Conservation (phyloP, 2,888 invertebrate species). For the Fabriciana adippe region DNA sequence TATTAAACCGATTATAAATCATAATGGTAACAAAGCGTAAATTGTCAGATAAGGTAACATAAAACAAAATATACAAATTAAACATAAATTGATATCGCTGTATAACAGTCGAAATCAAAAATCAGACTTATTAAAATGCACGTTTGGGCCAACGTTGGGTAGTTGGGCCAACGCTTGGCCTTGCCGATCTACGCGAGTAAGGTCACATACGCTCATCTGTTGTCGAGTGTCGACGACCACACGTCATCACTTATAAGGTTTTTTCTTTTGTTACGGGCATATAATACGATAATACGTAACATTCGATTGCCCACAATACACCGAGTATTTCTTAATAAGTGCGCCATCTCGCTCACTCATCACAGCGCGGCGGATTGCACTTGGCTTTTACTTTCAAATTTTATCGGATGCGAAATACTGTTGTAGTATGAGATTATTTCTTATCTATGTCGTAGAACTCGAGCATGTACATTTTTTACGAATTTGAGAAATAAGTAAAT, state of each 20-base stretch:
- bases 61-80: constrained; percentile 54
- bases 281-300: constrained; percentile 52
- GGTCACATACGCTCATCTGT: constrained; percentile 46
- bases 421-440: constrained; percentile 37
- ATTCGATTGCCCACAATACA: constrained; percentile 42
- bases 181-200: constrained; percentile 45
- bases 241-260: constrained; percentile 46
- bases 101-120: constrained; percentile 58
- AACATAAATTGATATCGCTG: constrained; percentile 52
- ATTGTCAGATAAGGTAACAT: constrained; percentile 61
- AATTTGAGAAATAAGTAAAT: constrained; percentile 21
- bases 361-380: constrained; percentile 45
- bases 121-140: constrained; percentile 71
- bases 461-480: constrained; percentile 12
- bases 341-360: constrained; percentile 45
- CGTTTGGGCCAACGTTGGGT: constrained; percentile 60
- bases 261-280: constrained; percentile 47
- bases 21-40: constrained; percentile 74
- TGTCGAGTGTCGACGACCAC: constrained; percentile 39
- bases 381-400: constrained; percentile 54
- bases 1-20: constrained; percentile 53
- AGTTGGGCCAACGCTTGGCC: constrained; percentile 59
- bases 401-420: constrained; percentile 44
- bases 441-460: constrained; percentile 26
- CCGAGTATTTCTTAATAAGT: constrained; percentile 40